phyloP scores from a whole-genome alignment of 2,888 invertebrate species.

The Ypsolopha scabrella region DNA sequence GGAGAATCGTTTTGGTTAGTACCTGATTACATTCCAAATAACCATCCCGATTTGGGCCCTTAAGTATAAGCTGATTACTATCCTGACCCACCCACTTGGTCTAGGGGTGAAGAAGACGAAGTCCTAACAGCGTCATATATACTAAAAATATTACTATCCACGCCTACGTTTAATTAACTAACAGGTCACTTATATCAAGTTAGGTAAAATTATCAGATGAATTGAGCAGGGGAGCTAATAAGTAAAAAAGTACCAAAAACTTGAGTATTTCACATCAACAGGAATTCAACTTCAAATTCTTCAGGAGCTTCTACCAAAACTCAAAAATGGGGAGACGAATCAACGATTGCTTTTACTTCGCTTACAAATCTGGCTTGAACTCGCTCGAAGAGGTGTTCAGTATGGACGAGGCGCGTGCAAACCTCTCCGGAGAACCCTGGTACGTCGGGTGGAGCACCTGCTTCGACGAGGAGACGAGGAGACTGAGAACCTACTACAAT shows the following conservation, averaged over 20 bases:
- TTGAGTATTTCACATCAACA: slow-evolving; percentile 17
- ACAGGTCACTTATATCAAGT: too few species aligned
- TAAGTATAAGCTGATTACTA: too few species aligned
- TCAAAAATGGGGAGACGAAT: slow-evolving; percentile 62
- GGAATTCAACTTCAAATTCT: slow-evolving; percentile 86
- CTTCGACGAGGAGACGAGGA: slow-evolving; percentile 82
- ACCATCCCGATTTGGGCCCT: too few species aligned
- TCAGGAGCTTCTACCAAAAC: slow-evolving; percentile 80
- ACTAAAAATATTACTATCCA: too few species aligned
- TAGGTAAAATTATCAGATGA: too few species aligned
- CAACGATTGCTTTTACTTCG: slow-evolving; percentile 91
- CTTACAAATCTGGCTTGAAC: slow-evolving; percentile 89
- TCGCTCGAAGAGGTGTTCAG: slow-evolving; percentile 84
- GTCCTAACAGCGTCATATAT: too few species aligned
- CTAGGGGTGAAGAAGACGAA: too few species aligned
- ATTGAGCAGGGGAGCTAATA: too few species aligned
- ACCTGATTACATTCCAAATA: too few species aligned
- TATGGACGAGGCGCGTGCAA: slow-evolving; percentile 80
- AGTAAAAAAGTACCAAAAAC: not conserved
- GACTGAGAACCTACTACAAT: slow-evolving; percentile 81
- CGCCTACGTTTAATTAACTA: too few species aligned
- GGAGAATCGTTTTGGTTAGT: too few species aligned
- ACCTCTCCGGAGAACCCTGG: slow-evolving; percentile 76
- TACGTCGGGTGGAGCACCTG: slow-evolving; percentile 94
- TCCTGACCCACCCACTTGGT: too few species aligned